phyloP scores from a whole-genome alignment of 1,140 invertebrate genomes.

The Drosophila kurseongensis region DNA sequence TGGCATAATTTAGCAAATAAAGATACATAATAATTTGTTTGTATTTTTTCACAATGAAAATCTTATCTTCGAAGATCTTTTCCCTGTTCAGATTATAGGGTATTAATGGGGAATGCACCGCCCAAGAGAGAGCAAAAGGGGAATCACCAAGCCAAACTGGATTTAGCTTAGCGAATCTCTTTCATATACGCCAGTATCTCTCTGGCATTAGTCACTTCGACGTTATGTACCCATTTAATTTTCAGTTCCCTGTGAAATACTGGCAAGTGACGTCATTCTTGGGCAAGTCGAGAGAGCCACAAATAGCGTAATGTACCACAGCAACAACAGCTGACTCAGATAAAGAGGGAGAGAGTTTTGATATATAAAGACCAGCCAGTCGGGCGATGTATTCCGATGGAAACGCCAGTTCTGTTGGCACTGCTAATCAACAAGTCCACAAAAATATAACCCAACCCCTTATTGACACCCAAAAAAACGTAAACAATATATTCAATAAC shows the following conservation, averaged over 20 bases:
- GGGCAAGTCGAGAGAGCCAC: slow-evolving; percentile 12
- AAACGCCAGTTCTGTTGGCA: slow-evolving; percentile 38
- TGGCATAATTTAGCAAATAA: too few species aligned
- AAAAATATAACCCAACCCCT: background rate
- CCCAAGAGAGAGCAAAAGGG: slow-evolving; percentile 12
- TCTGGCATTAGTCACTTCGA: slow-evolving; percentile 22
- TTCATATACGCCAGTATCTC: background rate
- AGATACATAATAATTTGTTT: too few species aligned
- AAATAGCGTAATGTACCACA: slow-evolving; percentile 5
- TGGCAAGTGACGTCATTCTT: slow-evolving; percentile 37
- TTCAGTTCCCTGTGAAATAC: slow-evolving; percentile 36
- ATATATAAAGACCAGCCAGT: slow-evolving; percentile 44
- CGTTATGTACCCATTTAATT: slow-evolving; percentile 20
- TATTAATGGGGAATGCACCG: background rate
- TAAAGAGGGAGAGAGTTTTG: slow-evolving; percentile 28
- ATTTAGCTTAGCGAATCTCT: slow-evolving; percentile 20
- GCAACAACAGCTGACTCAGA: slow-evolving; percentile 43
- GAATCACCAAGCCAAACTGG: slow-evolving; percentile 10
- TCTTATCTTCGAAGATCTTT: too few species aligned
- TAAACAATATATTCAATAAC: slow-evolving; percentile 18
- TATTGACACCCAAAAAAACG: slow-evolving; percentile 2
- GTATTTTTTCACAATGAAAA: too few species aligned
- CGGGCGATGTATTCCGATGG: slow-evolving; percentile 35
- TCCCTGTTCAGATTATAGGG: background rate
- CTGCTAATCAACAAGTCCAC: slow-evolving; percentile 43